phyloP scores from a whole-genome alignment of 2,797 vertebrate genomes.

The Rhabdomys pumilio region DNA sequence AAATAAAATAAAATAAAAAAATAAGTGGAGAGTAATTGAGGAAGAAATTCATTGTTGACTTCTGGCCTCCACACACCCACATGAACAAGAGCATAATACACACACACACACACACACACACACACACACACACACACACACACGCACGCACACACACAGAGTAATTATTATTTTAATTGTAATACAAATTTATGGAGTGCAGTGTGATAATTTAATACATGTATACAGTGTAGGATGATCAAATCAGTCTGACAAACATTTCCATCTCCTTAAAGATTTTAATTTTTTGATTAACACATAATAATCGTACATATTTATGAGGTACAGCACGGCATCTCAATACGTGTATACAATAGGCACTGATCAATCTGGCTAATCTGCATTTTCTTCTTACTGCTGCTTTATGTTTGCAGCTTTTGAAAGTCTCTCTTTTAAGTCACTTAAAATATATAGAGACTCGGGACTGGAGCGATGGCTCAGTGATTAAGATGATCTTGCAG shows the following conservation, averaged over 20 bases:
- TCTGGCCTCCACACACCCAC: background rate
- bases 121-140: background rate
- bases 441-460: background rate
- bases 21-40: background rate
- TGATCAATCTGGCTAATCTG: constrained; percentile 49
- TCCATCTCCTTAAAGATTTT: constrained; percentile 58
- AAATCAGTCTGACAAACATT: constrained; percentile 61
- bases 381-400: background rate
- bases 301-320: constrained; percentile 70
- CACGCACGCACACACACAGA: background rate
- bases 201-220: constrained; percentile 47
- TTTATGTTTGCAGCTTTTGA: background rate
- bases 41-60: background rate
- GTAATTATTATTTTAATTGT: constrained; percentile 48
- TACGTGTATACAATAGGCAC: constrained; percentile 45
- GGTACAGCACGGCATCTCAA: constrained; percentile 38
- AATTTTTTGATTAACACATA: constrained; percentile 62
- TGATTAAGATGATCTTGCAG: background rate
- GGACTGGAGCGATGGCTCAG: background rate
- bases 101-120: background rate
- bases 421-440: background rate
- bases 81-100: background rate
- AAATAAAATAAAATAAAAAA: background rate
- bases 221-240: constrained; percentile 54
- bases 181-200: constrained; percentile 56